Base-by-base conservation (phyloP, 1,140 invertebrate genomes). In the Heterodera schachtii region DNA sequence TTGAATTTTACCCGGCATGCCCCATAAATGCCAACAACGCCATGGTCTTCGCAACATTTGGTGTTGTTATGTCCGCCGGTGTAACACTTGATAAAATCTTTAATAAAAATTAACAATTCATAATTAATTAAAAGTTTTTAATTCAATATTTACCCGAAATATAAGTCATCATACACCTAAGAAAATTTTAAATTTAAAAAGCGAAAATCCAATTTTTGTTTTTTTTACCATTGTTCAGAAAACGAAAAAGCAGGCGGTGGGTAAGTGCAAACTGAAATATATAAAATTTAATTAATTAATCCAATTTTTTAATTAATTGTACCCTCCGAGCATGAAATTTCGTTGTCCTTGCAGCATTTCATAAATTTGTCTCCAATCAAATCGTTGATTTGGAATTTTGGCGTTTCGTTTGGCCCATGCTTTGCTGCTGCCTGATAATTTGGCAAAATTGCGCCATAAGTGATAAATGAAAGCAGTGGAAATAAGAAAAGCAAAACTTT, bases 11-110 rank as follows among this genome's bases (percentile, higher is more conserved):
- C 76, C n/a, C 21, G 52, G 21, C 76, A 78, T 46, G 41, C 19
- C 11, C 21, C 76, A 67, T 78, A 78, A 67, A 78, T 69, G 9
- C 76, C 76, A 47, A 78, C 76, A 64, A 78, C 76, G 7, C 76
- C 76, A 21, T 78, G 76, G 1, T 78, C 8, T 7, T 46, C 76
- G 46, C 76, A 78, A 41, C 76, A 78, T 6, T 78, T 46, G 43
- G 76, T 78, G 70, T 78, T 78, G 52, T 78, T 78, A 21, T 78
- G 66, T 11, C 76, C 76, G 8, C 76, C 76, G 46, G 76, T 46
- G 31, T 78, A 78, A 8, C 76, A 78, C 6, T 66, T 69, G 47
- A 78, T 78, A 47, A 78, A 78, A 31, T 64, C 57, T 76, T 76
- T 43, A 49, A 3, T 19, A 43, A 60, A 16, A 75, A 75, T 13